These are phyloP conservation scores for Cyanocitta stelleri DNA, from an alignment of 2,113 vertebrate genomes.

Conservation along the genomic window DNA sequence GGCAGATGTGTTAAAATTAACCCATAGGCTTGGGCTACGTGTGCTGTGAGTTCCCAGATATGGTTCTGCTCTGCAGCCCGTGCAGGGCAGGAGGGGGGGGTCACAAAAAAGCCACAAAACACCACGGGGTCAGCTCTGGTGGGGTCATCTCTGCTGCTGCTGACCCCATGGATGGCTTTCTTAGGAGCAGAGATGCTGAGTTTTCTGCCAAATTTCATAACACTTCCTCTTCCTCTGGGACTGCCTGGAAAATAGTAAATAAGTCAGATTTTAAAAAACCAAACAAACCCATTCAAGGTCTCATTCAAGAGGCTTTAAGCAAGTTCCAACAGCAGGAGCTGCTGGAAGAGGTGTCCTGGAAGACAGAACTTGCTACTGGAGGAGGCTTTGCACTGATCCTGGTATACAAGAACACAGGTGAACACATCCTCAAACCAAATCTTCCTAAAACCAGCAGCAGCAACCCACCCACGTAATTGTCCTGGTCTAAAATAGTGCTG, in stretches of 20 bases:
- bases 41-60: neutral
- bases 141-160: neutral
- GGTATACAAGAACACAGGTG: neutral
- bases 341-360: neutral
- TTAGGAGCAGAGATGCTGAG: neutral
- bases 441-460: neutral
- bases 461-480: accelerated
- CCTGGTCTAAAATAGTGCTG: neutral
- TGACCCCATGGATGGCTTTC: neutral
- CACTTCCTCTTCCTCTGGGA: neutral
- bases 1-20: slow-evolving; percentile 16
- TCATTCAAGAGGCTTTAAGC: neutral
- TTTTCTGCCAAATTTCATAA: neutral
- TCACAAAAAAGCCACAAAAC: neutral
- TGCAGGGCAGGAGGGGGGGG: accelerated
- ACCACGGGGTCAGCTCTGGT: neutral
- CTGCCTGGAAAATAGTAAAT: neutral
- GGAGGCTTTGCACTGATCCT: neutral
- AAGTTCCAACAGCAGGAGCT: neutral
- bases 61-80: neutral
- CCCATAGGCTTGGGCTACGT: accelerated
- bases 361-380: neutral
- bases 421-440: neutral
- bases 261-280: neutral
- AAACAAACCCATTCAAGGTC: neutral